Evolutionary conservation across 2,797 vertebrate genomes (phyloP).

Genomic region (Chromobotia macracanthus): DNA sequence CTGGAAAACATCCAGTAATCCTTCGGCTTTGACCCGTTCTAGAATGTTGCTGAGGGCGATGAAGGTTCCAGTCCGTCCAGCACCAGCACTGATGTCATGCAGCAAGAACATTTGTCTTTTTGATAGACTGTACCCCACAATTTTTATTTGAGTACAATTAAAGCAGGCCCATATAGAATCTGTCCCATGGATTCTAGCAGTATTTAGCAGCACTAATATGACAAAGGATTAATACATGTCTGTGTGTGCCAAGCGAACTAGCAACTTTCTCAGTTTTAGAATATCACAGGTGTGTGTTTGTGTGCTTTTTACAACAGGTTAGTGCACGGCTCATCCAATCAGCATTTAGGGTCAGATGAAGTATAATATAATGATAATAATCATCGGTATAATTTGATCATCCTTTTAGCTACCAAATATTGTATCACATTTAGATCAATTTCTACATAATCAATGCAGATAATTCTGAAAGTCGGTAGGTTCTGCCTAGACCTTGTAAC

Average conservation of each 20-base stretch:
- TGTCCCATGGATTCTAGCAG: not conserved
- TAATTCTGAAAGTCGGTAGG: no score
- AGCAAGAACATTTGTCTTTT: not conserved
- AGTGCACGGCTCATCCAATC: not conserved
- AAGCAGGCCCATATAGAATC: not conserved
- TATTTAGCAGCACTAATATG: not conserved
- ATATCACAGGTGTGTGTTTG: not conserved
- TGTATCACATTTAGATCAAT: not conserved
- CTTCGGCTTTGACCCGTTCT: conserved; percentile 96
- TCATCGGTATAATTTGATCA: not conserved
- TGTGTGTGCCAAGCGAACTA: not conserved
- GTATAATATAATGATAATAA: not conserved
- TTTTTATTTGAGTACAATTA: not conserved
- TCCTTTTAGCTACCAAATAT: not conserved
- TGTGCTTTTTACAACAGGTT: not conserved
- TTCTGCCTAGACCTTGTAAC: no score
- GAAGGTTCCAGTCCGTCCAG: conserved; percentile 94
- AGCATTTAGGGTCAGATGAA: not conserved
- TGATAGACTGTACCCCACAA: not conserved
- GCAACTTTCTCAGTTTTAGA: not conserved
- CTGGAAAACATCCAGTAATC: conserved; percentile 96
- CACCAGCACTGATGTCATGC: conserved; percentile 83
- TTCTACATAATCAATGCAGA: no score
- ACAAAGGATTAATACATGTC: not conserved
- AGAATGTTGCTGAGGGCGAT: conserved; percentile 97